Conservation (phyloP, 2,113 vertebrate species). For the Myotis yumanensis region DNA sequence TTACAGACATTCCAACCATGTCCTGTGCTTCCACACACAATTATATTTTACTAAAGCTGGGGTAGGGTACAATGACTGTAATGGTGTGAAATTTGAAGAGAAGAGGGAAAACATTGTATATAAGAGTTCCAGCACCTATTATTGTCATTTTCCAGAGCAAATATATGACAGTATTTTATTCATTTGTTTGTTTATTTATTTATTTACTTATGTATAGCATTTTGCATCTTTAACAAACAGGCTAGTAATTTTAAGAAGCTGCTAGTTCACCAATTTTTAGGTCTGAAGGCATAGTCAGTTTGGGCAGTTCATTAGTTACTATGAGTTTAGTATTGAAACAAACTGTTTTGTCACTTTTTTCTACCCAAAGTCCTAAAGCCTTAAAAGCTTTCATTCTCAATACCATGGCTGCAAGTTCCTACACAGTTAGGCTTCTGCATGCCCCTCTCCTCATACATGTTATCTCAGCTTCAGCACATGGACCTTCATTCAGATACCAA, state of each 20-base stretch:
- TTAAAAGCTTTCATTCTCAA: neutral
- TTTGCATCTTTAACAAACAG: neutral
- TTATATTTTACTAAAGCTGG: neutral
- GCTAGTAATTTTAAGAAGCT: neutral
- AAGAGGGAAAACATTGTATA: neutral
- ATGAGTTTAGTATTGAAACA: neutral
- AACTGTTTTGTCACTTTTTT: neutral
- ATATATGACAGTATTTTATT: neutral
- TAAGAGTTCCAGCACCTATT: neutral
- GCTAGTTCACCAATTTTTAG: neutral
- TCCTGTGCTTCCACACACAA: too few species aligned
- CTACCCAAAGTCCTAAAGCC: neutral
- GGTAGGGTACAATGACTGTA: neutral
- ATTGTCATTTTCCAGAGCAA: neutral
- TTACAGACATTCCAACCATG: too few species aligned
- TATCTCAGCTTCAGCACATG: neutral
- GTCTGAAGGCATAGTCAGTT: neutral
- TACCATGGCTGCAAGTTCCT: neutral
- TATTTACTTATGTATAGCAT: neutral
- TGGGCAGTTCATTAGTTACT: neutral
- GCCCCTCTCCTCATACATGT: neutral
- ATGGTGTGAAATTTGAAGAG: neutral
- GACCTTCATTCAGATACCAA: neutral
- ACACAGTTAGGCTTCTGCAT: neutral
- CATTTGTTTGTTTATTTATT: neutral